Base-by-base conservation (phyloP, 2,113 vertebrate species). In the Micronycteris hirsuta region DNA sequence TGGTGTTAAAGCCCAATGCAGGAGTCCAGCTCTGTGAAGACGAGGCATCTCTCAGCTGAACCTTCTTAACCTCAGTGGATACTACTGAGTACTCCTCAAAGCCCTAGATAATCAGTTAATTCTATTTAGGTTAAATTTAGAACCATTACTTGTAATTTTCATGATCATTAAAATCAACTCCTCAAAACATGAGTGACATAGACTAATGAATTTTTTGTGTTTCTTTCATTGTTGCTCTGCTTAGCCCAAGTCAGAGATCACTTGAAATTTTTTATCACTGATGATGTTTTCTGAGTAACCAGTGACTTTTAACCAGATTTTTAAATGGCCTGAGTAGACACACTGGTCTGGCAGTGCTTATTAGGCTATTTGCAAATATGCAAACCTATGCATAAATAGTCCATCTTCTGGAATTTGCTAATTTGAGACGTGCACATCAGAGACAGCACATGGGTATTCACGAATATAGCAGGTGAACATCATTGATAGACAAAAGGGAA, bases 401-500 rank as follows among this genome's bases (percentile, higher is more conserved):
- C 56, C 2, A 1, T 56, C 58, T 54, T 77, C 45, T 81, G 88
- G 87, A 96, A 92, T 89, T 68, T 74, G 36, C 70, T 70, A 12
- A 36, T 36, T 14, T 8, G 4, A 28, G 24, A n/a, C 3, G n/a
- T 76, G 47, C 2, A 7, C 33, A 26, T 58, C 52, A n/a, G 19
- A 76, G 67, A 33, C 36, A 68, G 61, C 28, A 16, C 28, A 12
- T 19, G 11, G 31, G 26, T 36, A 33, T 36, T 90, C 56, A 11
- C 0, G 52, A 31, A 28, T 45, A 19, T n/a, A 52, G 81, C 93
- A 89, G 43, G 43, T 76, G 76, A 86, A 12, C 19, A 41, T 45
- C 22, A 10, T 6, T 31, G 81, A 95, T 16, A 49, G 95, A 96
- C 84, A 74, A 52, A 91, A 96, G 61, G 54, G 67, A 33, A 41